Evolutionary conservation across 2,888 invertebrate species (phyloP).

Genomic region (Dichetophora obliterata): DNA sequence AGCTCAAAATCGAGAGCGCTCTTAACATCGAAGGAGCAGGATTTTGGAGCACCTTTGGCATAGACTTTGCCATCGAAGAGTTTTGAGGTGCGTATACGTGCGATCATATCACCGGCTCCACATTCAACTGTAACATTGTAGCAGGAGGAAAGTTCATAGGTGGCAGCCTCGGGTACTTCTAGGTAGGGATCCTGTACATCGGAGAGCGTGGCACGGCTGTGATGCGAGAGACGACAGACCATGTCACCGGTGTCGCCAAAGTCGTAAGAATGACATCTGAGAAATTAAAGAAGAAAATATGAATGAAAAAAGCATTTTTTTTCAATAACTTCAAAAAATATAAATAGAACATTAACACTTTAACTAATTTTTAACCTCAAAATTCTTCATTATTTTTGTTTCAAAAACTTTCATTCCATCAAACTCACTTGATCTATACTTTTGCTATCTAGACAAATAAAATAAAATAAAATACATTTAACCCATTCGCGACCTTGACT

Average conservation of each 20-base stretch:
- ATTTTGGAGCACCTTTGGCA: slow-evolving; percentile 92
- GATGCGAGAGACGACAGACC: slow-evolving; percentile 92
- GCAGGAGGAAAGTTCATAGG: slow-evolving; percentile 91
- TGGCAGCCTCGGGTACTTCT: slow-evolving; percentile 90
- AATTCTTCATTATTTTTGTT: too few relatives aligned
- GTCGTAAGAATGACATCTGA: slow-evolving; percentile 90
- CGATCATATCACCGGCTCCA: slow-evolving; percentile 91
- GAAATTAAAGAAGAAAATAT: neutral
- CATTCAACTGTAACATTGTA: slow-evolving; percentile 95
- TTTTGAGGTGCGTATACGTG: slow-evolving; percentile 89
- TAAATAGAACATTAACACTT: too few relatives aligned
- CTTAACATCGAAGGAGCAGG: slow-evolving; percentile 89
- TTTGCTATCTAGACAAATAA: too few relatives aligned
- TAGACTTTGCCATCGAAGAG: slow-evolving; percentile 94
- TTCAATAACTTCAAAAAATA: too few relatives aligned
- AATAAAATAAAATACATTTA: too few relatives aligned
- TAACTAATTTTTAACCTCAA: too few relatives aligned
- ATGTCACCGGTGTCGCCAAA: slow-evolving; percentile 93
- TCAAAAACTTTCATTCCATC: too few relatives aligned
- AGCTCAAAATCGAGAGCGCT: slow-evolving; percentile 90
- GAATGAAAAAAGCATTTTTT: too few relatives aligned
- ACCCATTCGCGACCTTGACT: too few relatives aligned
- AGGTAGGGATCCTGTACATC: slow-evolving; percentile 91
- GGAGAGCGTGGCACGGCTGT: slow-evolving; percentile 87
- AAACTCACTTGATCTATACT: too few relatives aligned